These are phyloP conservation scores for Marronus borbonicus DNA, from an alignment of 2,888 invertebrate genomes.

Conservation along the genomic window DNA sequence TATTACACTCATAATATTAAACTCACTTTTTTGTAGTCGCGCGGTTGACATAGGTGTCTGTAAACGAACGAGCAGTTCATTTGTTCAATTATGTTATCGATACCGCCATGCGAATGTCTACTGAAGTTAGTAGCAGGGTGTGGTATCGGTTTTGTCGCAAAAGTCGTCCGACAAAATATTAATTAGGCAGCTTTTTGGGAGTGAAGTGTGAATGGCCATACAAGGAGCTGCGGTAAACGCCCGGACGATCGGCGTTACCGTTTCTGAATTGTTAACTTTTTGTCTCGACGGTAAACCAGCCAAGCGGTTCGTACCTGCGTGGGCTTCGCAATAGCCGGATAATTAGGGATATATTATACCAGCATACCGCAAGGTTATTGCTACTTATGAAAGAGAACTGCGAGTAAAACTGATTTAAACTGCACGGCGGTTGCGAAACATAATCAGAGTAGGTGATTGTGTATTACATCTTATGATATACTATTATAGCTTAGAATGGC, in stretches of 20 bases:
- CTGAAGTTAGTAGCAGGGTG: slow-evolving; percentile 31
- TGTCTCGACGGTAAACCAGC: slow-evolving; percentile 1
- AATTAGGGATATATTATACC: slow-evolving; percentile 4
- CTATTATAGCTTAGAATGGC: not conserved
- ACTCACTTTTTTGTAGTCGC: not conserved
- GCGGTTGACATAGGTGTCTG: not conserved
- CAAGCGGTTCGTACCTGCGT: not conserved
- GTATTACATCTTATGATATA: slow-evolving; percentile 15
- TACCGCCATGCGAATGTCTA: not conserved
- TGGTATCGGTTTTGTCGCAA: slow-evolving; percentile 28
- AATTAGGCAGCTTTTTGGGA: slow-evolving; percentile 34
- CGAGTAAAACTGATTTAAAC: slow-evolving; percentile 37
- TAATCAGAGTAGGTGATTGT: slow-evolving; percentile 28
- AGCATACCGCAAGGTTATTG: slow-evolving; percentile 25
- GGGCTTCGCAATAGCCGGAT: not conserved
- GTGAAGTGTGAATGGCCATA: slow-evolving; percentile 36
- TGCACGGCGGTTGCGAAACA: slow-evolving; percentile 15
- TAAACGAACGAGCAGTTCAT: slow-evolving; percentile 5
- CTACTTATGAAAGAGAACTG: slow-evolving; percentile 31
- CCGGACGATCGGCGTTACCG: slow-evolving; percentile 12
- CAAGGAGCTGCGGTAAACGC: slow-evolving; percentile 32
- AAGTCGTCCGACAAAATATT: slow-evolving; percentile 38
- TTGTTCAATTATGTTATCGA: slow-evolving; percentile 9
- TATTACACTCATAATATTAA: no score
- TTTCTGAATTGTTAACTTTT: slow-evolving; percentile 4